A percentile compares a stretch with the other conserved stretches of the same genome.
Conservation (phyloP, 2,888 invertebrate genomes). For the Ectobius pallidus region DNA sequence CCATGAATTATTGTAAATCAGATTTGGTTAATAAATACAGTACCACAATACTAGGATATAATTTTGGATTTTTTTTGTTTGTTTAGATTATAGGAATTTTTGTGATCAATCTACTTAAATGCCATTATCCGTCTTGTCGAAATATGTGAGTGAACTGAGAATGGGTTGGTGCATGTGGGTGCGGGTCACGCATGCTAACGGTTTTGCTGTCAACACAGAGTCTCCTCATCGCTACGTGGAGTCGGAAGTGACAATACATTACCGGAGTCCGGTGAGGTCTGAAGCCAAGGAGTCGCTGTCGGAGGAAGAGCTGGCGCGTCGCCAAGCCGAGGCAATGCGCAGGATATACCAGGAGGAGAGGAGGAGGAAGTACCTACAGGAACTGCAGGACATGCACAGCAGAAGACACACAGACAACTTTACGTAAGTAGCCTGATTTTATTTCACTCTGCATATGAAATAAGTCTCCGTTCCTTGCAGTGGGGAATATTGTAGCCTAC, state of each 20-base stretch:
- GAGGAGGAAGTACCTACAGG: slow-evolving; percentile 89
- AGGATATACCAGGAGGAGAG: slow-evolving; percentile 88
- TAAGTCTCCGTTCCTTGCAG: background rate
- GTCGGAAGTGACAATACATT: slow-evolving; percentile 93
- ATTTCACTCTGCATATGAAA: background rate
- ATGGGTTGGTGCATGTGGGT: no score
- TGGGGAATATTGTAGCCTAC: no score
- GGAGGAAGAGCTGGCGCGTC: slow-evolving; percentile 85
- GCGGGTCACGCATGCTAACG: background rate
- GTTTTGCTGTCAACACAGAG: slow-evolving; percentile 59
- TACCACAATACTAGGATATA: no score
- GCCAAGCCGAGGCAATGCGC: slow-evolving; percentile 91
- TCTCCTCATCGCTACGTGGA: slow-evolving; percentile 89
- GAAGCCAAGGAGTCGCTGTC: slow-evolving; percentile 80
- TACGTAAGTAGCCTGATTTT: slow-evolving; percentile 66
- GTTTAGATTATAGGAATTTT: no score
- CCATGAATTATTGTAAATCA: no score
- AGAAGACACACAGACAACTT: slow-evolving; percentile 94
- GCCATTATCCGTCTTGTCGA: no score
- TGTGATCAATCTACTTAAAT: no score
- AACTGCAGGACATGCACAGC: slow-evolving; percentile 92
- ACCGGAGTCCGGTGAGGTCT: slow-evolving; percentile 85
- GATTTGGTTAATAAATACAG: no score
- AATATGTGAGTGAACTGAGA: no score
- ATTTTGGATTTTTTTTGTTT: no score